Percentiles rank a stretch among this genome's conserved stretches.
These are phyloP conservation scores for Sphaerodactylus townsendi DNA, from an alignment of 2,113 vertebrate genomes.

Conservation along the genomic window DNA sequence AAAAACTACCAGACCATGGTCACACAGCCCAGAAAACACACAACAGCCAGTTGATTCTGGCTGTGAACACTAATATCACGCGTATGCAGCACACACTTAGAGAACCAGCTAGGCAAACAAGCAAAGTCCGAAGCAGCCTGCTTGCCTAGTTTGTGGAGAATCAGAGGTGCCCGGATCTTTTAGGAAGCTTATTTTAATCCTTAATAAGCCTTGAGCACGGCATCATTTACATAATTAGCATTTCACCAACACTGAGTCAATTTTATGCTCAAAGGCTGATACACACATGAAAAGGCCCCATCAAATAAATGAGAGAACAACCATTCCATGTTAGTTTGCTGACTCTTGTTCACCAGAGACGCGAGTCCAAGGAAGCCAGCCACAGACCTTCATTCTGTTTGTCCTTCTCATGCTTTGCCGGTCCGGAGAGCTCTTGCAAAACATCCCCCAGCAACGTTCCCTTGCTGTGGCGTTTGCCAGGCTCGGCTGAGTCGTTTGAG, in stretches of 20 bases:
- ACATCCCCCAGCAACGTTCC: background rate
- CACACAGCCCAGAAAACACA: too few relatives aligned
- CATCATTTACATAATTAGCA: background rate
- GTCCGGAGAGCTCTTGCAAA: background rate
- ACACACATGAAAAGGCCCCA: background rate
- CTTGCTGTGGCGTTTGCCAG: conserved; percentile 14
- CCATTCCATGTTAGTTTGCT: background rate
- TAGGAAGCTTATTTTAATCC: background rate
- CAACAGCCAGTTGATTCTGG: too few relatives aligned
- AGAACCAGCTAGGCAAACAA: background rate
- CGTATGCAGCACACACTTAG: too few relatives aligned
- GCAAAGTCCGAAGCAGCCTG: background rate
- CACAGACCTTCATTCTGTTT: background rate
- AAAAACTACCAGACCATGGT: too few relatives aligned
- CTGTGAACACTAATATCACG: too few relatives aligned
- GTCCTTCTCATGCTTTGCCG: conserved; percentile 5
- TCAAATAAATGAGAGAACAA: background rate
- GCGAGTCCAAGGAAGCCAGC: background rate
- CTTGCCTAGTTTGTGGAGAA: background rate
- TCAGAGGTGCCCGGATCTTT: background rate
- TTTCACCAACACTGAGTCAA: background rate
- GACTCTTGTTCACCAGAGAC: conserved; percentile 11
- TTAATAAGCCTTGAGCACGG: background rate
- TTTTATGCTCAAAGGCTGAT: background rate
- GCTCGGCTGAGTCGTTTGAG: conserved; percentile 42